Evolutionary conservation across 2,797 vertebrate species (phyloP), one percentile per base, ranked within the genome.

Genomic region (Malurus leucopterus): DNA sequence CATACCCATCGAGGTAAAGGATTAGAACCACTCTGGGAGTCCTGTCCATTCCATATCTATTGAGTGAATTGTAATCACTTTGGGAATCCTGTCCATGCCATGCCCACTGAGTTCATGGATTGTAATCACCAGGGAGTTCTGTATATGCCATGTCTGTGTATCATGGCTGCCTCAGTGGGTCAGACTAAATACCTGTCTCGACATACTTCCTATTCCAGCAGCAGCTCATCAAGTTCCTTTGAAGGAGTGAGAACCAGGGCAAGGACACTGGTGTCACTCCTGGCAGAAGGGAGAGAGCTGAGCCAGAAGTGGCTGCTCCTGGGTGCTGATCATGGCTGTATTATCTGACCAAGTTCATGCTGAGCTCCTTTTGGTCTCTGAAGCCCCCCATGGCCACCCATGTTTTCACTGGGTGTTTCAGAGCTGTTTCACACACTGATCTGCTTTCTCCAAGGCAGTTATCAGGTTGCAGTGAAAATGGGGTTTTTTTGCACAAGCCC

Each of bases 61-160:
- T 6, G 20, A 2, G 22, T 2, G 51, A 3, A 4, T 24, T 36
- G 41, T 4, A 15, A 7, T 1, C 15, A 3, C 36, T 6, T 5
- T 59, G 7, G 16, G 53, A 24, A 3, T 30, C 0, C 0, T 49
- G 29, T n/a, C 2, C 3, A 2, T 62, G 20, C 9, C 24, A 3
- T 75, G 30, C 11, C 14, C 9, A 32, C 30, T 0, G 13, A 3
- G 27, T 0, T 30, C 1, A 30, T 1, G 38, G 2, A 1, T 5
- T 36, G 27, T 7, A 9, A 9, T 0, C 18, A 6, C 3, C 44
- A 11, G 22, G 15, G 21, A 43, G 12, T 43, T 50, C 8, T 82
- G 5, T 41, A 26, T 29, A 6, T 76, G 51, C 46, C 29, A 1
- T 58, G 23, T 47, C 62, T 64, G n/a, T 76, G 32, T 32, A 20